Evolutionary conservation across 1,140 invertebrate genomes (phyloP).

Genomic region (Amphibalanus amphitrite): DNA sequence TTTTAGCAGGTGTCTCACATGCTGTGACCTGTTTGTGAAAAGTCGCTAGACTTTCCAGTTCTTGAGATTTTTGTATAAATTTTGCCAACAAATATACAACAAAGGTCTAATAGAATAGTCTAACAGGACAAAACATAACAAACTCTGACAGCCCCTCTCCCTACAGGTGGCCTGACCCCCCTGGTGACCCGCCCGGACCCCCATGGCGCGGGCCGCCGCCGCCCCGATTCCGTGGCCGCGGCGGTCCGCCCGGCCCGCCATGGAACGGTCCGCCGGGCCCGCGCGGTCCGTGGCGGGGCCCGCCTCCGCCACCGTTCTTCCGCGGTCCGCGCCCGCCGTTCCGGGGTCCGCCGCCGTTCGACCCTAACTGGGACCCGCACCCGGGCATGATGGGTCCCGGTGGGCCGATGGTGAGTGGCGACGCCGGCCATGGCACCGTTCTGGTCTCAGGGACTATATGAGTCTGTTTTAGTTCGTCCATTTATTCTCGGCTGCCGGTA

Average conservation of each 20-base stretch:
- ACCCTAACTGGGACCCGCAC: constrained; percentile 41
- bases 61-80: no score
- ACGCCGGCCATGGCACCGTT: no score
- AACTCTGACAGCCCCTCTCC: no score
- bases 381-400: constrained; percentile 35
- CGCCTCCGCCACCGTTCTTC: constrained; percentile 31
- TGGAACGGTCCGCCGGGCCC: constrained; percentile 18
- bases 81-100: no score
- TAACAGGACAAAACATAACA: no score
- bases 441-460: no score
- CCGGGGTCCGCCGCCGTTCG: constrained; percentile 38
- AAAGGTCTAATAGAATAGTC: no score
- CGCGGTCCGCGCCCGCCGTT: constrained; percentile 23
- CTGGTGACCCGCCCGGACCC: neutral
- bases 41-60: no score
- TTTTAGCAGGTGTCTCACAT: no score
- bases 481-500: no score
- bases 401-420: constrained; percentile 7
- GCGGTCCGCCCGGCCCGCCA: constrained; percentile 12
- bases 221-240: constrained; percentile 12
- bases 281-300: constrained; percentile 32
- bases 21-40: no score
- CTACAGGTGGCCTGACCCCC: neutral
- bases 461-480: no score
- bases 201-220: constrained; percentile 7